A percentile compares a stretch with the other conserved stretches of the same genome.
Conservation (phyloP, 2,797 vertebrate species). For the Coregonus suidteri region DNA sequence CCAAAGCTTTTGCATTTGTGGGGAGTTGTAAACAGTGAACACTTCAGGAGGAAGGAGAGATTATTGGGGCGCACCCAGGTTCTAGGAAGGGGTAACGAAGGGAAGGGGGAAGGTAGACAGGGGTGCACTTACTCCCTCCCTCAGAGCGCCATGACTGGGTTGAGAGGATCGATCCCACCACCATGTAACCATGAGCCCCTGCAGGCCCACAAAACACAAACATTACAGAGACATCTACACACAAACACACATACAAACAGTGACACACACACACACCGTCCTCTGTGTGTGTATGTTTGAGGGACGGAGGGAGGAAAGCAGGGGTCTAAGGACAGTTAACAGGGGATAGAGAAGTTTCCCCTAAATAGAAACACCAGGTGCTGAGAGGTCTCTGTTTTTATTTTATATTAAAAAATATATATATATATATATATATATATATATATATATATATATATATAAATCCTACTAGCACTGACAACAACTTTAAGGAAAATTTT, state of each 20-base stretch:
- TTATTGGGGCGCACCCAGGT: neutral
- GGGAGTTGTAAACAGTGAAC: neutral
- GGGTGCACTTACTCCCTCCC: conserved; percentile 62
- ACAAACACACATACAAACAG: no score
- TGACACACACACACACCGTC: conserved; percentile 7
- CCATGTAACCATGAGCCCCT: conserved; percentile 41
- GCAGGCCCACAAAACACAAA: conserved; percentile 60
- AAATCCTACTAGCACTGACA: neutral
- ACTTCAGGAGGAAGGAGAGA: neutral
- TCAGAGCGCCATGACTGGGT: conserved; percentile 26
- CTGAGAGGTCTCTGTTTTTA: neutral
- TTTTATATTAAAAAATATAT: no score
- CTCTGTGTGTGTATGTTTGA: conserved; percentile 31
- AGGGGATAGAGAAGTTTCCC: conserved; percentile 27
- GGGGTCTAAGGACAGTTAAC: conserved; percentile 59
- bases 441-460: no score
- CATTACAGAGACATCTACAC: conserved; percentile 63
- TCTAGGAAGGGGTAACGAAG: conserved; percentile 10
- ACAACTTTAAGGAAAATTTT: neutral
- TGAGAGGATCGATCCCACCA: conserved; percentile 65
- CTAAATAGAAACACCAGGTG: conserved; percentile 16
- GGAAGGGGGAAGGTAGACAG: conserved; percentile 36
- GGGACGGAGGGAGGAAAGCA: conserved; percentile 7
- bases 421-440: no score
- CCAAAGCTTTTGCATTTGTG: neutral